phyloP scores from a whole-genome alignment of 2,113 vertebrate genomes.

The Rhinolophus ferrumequinum region DNA sequence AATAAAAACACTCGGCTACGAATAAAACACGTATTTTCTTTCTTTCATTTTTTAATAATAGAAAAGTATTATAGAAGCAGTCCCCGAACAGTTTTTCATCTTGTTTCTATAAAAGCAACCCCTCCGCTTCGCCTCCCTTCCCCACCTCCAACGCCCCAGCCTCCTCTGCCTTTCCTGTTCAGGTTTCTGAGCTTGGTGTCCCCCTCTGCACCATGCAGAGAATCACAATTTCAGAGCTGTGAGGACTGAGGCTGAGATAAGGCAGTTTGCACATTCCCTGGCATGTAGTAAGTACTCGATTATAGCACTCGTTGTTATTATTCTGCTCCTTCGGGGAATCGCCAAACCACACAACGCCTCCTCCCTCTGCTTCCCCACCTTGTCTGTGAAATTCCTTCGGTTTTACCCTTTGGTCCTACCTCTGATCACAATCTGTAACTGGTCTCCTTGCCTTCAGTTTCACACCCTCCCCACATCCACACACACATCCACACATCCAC shows the following conservation, averaged over 20 bases:
- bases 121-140: not conserved
- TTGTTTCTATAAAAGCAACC: not conserved
- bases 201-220: not conserved
- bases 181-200: not conserved
- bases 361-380: not conserved
- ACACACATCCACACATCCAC: not conserved
- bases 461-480: not conserved
- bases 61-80: not conserved
- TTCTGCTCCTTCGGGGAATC: not conserved
- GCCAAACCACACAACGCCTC: not conserved
- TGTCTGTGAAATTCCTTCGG: accelerated
- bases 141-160: not conserved
- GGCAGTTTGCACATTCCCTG: not conserved
- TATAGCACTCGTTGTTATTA: not conserved
- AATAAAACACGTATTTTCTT: not conserved
- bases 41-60: not conserved
- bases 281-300: not conserved
- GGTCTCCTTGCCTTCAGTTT: not conserved
- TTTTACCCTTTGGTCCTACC: not conserved
- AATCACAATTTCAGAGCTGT: not conserved
- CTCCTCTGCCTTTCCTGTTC: not conserved
- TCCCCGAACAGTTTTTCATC: not conserved
- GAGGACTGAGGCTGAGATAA: not conserved
- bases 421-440: not conserved
- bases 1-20: constrained; percentile 1